Base-by-base conservation (phyloP, 2,113 vertebrate genomes). In the Ptyas mucosa region DNA sequence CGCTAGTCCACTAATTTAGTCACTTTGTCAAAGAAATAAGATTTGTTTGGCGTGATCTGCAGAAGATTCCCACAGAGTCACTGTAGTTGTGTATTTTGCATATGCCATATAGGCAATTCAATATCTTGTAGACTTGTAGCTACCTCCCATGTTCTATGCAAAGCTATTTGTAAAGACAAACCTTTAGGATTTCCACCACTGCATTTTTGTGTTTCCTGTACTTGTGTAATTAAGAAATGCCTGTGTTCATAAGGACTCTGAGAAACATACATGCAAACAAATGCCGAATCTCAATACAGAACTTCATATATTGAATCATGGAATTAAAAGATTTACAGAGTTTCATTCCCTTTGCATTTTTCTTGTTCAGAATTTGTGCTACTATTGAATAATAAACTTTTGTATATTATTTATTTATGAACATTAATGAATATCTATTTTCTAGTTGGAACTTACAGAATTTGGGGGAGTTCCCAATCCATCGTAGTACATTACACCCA, bases 401-500 rank as follows among this genome's bases (percentile, higher is more conserved):
- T 1, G 11, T 23, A 21, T 24, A n/a, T 39, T 34, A 69, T 15
- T 75, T 34, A 23, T 20, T 46, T 34, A 46, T n/a, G 64, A 88
- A 52, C 69, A 29, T n/a, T 26, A n/a, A 87, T 29, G 3, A 90
- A 85, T 53, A 1, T 0, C 1, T 49, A 58, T 4, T 58, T 86
- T 10, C 92, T 53, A 54, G 92, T 49, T 92, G 23, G 64, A 87
- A 98, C 98, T 98, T 96, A 98, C 98, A 15, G 96, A 95, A 6
- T 98, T 93, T 92, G 87, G 51, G 23, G 85, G 1, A 1, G 96
- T 98, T 64, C 98, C 98, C 89, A 98, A 95, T n/a, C 98, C 98
- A 90, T 98, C 98, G 14, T 98, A 98, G 93, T 98, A 97, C 97
- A 98, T 98, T n/a, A 98, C 97, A 91, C 98, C 98, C 64, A 98